Percentiles rank a stretch among this genome's conserved stretches.
Evolutionary conservation across 1,140 invertebrate genomes (phyloP).

Genomic region (Mylabris phalerata): DNA sequence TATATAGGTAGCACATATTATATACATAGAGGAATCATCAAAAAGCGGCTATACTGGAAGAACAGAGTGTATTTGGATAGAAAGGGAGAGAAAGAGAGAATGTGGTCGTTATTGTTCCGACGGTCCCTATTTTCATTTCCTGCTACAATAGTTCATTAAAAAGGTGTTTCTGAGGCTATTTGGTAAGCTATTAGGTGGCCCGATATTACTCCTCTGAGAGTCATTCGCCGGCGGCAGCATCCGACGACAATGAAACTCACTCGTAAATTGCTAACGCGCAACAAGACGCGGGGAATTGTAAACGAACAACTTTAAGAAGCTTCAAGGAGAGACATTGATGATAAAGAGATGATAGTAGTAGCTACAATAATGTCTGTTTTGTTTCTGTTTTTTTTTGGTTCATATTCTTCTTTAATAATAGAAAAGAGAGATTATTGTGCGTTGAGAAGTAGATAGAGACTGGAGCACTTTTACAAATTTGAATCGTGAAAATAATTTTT

Average conservation of each 20-base stretch:
- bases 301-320: not conserved
- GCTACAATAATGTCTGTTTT: too few species aligned
- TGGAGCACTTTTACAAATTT: not conserved
- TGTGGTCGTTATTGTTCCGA: slow-evolving; percentile 36
- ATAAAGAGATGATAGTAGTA: not conserved
- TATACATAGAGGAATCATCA: not conserved
- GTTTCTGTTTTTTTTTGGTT: too few species aligned
- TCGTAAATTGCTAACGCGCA: slow-evolving; percentile 35
- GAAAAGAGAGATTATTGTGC: slow-evolving; percentile 27
- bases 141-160: slow-evolving; percentile 63
- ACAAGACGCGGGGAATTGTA: slow-evolving; percentile 2
- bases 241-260: slow-evolving; percentile 41
- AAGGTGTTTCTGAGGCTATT: slow-evolving; percentile 62
- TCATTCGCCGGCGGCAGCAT: slow-evolving; percentile 45
- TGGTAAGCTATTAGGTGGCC: slow-evolving; percentile 58
- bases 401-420: too few species aligned
- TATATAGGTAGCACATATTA: not conserved
- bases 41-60: not conserved
- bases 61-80: not conserved
- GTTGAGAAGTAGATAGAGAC: slow-evolving; percentile 16
- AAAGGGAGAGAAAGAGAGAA: not conserved
- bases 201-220: slow-evolving; percentile 56
- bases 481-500: slow-evolving; percentile 3
- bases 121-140: slow-evolving; percentile 55
- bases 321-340: not conserved